Conservation (phyloP, 2,113 vertebrate species). For the Gadus chalcogrammus region DNA sequence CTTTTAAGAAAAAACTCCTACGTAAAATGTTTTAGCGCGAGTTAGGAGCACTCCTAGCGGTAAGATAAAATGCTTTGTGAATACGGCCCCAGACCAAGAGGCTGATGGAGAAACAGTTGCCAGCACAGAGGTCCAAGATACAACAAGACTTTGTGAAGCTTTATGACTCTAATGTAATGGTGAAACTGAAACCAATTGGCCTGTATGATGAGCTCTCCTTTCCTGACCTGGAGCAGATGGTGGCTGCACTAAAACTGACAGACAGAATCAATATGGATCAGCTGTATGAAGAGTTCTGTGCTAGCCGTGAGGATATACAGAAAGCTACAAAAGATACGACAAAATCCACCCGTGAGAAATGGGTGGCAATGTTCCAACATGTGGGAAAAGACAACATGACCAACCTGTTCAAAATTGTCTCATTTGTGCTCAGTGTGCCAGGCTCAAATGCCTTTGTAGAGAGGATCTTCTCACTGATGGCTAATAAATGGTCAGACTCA, state of each 20-base stretch:
- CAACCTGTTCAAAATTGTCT: conserved; percentile 21
- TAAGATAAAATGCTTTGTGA: no score
- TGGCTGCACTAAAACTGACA: conserved; percentile 18
- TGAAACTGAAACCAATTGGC: no score
- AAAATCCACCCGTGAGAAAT: conserved; percentile 28
- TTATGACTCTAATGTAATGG: no score
- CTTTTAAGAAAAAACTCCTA: no score
- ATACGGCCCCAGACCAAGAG: no score
- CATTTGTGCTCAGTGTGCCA: not conserved
- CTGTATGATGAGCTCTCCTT: conserved; percentile 1
- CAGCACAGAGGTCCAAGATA: conserved; percentile 10
- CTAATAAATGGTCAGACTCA: not conserved
- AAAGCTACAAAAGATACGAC: conserved; percentile 5
- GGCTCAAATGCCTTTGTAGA: no score
- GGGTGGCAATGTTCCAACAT: conserved; percentile 20
- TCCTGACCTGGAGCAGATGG: conserved; percentile 17
- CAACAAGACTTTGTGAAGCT: not conserved
- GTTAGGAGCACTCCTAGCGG: no score
- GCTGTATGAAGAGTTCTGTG: no score
- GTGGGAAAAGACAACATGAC: conserved; percentile 12
- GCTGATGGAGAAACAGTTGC: not conserved
- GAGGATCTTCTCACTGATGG: no score
- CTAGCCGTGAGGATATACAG: no score
- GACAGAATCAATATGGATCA: conserved; percentile 2
- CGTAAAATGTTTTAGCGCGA: no score